Conservation (phyloP, 1,140 invertebrate genomes). For the Delia radicum region DNA sequence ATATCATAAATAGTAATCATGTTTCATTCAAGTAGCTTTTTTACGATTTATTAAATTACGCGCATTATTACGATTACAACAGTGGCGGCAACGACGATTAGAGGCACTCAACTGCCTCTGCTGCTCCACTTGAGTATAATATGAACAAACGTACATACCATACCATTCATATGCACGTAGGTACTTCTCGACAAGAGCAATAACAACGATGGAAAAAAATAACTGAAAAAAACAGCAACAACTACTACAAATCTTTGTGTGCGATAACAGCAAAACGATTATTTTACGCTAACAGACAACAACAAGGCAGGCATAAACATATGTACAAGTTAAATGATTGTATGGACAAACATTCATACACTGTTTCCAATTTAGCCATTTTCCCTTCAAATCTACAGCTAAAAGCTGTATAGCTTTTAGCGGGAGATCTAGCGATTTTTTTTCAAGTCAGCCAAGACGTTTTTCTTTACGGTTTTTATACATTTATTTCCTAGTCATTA, state of each 20-base stretch:
- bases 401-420: background rate
- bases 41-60: slow-evolving; percentile 33
- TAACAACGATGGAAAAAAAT: background rate
- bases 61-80: slow-evolving; percentile 33
- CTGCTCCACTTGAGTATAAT: slow-evolving; percentile 6
- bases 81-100: slow-evolving; percentile 28
- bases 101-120: slow-evolving; percentile 27
- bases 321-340: slow-evolving; percentile 7
- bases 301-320: slow-evolving; percentile 17
- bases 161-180: background rate
- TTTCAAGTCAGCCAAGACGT: too few relatives aligned
- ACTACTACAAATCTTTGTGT: slow-evolving; percentile 15
- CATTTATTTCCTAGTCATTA: too few relatives aligned
- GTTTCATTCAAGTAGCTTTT: slow-evolving; percentile 33
- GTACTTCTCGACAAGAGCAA: background rate
- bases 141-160: background rate
- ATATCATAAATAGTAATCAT: slow-evolving; percentile 33
- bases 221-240: background rate
- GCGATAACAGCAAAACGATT: slow-evolving; percentile 23
- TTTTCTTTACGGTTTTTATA: too few relatives aligned
- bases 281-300: slow-evolving; percentile 23
- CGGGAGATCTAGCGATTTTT: too few relatives aligned
- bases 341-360: background rate
- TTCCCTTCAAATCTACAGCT: background rate
- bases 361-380: background rate